Evolutionary conservation across 2,888 invertebrate genomes (phyloP).

Genomic region (Acanthosepion lycidas): DNA sequence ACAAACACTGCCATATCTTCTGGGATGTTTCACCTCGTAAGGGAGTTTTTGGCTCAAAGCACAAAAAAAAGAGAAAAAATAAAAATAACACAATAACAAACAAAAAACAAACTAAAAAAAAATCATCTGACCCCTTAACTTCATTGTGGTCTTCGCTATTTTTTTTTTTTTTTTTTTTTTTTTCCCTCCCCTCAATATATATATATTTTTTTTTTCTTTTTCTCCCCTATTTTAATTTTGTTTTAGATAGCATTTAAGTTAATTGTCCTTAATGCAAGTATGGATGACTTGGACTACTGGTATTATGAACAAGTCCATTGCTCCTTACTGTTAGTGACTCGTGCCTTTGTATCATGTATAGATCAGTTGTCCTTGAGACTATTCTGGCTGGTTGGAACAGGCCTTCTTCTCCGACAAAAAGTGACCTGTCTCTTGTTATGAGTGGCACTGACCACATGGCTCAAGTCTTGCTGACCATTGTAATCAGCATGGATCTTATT

Average conservation of each 20-base stretch:
- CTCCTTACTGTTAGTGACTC: neutral
- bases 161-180: neutral
- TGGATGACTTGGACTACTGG: neutral
- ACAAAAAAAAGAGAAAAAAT: neutral
- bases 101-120: neutral
- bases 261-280: neutral
- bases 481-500: neutral
- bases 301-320: neutral
- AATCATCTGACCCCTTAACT: neutral
- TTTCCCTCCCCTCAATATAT: neutral
- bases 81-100: neutral
- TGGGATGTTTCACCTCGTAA: neutral
- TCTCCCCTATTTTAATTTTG: neutral
- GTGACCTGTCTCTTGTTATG: neutral
- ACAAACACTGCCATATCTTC: neutral
- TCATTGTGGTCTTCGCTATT: neutral
- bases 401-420: neutral
- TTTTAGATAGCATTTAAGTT: neutral
- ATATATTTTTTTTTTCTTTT: neutral
- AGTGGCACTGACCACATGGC: conserved; percentile 33
- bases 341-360: conserved; percentile 8
- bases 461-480: conserved; percentile 17
- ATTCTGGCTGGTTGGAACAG: neutral
- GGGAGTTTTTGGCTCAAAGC: neutral
- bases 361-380: conserved; percentile 14